Conservation (phyloP, 2,888 invertebrate genomes). For the Erebia aethiops region DNA sequence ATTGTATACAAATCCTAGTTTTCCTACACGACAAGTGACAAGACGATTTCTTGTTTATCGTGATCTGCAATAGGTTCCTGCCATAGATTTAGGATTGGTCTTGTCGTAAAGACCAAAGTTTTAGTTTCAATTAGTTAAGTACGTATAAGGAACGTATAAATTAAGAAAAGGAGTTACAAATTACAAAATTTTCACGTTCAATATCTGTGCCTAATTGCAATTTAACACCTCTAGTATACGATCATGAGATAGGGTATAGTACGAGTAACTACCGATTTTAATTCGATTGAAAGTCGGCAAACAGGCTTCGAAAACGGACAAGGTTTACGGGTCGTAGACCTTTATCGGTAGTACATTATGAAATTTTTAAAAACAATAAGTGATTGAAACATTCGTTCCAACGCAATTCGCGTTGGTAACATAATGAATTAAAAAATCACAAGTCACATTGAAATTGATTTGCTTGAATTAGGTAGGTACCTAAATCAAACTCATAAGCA, state of each 20-base stretch:
- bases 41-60: too few species aligned
- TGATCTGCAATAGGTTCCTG: too few species aligned
- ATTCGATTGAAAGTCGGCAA: slow-evolving; percentile 28
- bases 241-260: background rate
- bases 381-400: slow-evolving; percentile 7
- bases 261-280: slow-evolving; percentile 11
- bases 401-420: background rate
- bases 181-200: background rate
- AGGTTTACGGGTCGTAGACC: slow-evolving; percentile 25
- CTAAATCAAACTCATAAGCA: too few species aligned
- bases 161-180: background rate
- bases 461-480: too few species aligned
- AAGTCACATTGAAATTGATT: background rate
- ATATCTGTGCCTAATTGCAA: background rate
- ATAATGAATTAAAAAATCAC: background rate
- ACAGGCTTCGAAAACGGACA: slow-evolving; percentile 21
- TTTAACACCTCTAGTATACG: slow-evolving; percentile 13
- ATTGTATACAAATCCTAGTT: too few species aligned
- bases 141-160: background rate
- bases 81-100: too few species aligned
- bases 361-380: slow-evolving; percentile 21
- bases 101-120: too few species aligned
- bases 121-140: too few species aligned
- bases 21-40: too few species aligned
- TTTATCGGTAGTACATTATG: slow-evolving; percentile 20